phyloP scores from a whole-genome alignment of 1,140 invertebrate species.

The Temnothorax nylanderi region DNA sequence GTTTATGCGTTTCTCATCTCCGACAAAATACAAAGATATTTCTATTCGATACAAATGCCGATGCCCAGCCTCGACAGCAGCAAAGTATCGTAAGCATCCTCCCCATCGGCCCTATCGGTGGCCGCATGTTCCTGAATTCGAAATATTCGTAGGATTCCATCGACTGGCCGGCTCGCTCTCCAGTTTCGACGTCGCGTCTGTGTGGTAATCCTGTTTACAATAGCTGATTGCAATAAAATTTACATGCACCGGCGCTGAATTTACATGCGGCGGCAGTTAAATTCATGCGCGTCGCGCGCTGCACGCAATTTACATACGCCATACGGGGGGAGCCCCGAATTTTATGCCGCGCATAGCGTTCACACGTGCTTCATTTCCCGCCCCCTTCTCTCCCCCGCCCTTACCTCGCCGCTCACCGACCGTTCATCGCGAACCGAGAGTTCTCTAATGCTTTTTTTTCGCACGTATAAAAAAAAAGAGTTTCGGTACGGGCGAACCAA shows the following conservation, averaged over 20 bases:
- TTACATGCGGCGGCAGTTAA: constrained; percentile 71
- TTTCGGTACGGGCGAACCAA: constrained; percentile 51
- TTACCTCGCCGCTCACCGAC: background rate
- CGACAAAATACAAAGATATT: background rate
- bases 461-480: constrained; percentile 32
- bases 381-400: background rate
- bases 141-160: constrained; percentile 53
- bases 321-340: constrained; percentile 67
- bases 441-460: constrained; percentile 9
- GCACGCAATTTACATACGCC: constrained; percentile 72
- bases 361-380: constrained; percentile 72
- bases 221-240: constrained; percentile 76
- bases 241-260: constrained; percentile 69
- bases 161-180: constrained; percentile 57
- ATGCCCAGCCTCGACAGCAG: background rate
- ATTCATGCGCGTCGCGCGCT: constrained; percentile 71
- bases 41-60: constrained; percentile 11
- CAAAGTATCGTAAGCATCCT: constrained; percentile 34
- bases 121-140: constrained; percentile 43
- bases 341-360: constrained; percentile 71
- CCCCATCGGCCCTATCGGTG: background rate
- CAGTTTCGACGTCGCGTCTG: constrained; percentile 64
- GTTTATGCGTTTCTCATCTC: background rate
- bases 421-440: constrained; percentile 12
- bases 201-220: constrained; percentile 74